phyloP scores from a whole-genome alignment of 2,797 vertebrate genomes.

The Trachurus trachurus region DNA sequence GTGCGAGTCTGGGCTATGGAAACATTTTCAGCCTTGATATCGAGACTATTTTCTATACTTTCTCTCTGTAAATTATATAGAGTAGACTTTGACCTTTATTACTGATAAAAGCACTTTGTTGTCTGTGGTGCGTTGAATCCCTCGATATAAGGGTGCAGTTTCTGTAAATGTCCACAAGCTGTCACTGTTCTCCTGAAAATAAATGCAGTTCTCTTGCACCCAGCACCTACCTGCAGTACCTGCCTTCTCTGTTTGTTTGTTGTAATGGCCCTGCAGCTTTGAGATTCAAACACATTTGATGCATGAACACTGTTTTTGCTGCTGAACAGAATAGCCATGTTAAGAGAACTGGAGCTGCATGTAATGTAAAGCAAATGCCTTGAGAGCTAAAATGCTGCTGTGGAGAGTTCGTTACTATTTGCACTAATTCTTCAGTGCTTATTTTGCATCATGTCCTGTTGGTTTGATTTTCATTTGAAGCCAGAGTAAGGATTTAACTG shows the following conservation, averaged over 20 bases:
- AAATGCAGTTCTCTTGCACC: not conserved
- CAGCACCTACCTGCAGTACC: not conserved
- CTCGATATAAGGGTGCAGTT: not conserved
- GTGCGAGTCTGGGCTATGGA: not conserved
- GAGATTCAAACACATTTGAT: conserved; percentile 24
- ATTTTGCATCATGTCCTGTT: not conserved
- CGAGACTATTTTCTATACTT: too few relatives aligned
- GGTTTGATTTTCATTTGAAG: not conserved
- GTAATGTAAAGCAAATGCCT: not conserved
- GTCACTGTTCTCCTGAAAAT: conserved; percentile 55
- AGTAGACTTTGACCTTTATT: not conserved
- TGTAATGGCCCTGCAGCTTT: conserved; percentile 14
- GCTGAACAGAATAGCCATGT: not conserved
- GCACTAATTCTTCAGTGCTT: not conserved
- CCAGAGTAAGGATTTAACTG: not conserved
- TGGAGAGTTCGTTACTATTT: not conserved
- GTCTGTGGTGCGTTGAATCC: not conserved
- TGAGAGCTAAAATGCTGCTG: not conserved
- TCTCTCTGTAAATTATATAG: not conserved
- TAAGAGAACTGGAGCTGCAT: not conserved
- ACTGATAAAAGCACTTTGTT: not conserved
- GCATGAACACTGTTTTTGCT: not conserved
- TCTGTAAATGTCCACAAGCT: conserved; percentile 63
- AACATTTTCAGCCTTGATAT: not conserved
- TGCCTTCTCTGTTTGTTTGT: conserved; percentile 11